Conservation (phyloP, 2,888 invertebrate species). For the Labia minor region DNA sequence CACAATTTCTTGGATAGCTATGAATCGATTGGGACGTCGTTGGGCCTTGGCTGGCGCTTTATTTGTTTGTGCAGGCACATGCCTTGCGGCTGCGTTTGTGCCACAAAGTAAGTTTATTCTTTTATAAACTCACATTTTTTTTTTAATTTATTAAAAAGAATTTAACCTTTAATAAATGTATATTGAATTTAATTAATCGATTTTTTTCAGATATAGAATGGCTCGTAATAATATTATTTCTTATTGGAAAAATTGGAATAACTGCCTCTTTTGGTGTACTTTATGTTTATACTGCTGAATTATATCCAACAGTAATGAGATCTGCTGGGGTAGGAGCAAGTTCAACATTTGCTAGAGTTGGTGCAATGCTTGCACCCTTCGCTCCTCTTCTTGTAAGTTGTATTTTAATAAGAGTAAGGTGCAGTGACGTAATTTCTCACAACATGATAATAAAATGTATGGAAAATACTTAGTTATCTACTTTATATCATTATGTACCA, state of each 20-base stretch:
- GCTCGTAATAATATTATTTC: slow-evolving; percentile 45
- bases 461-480: no score
- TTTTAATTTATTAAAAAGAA: background rate
- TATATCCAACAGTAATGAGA: slow-evolving; percentile 43
- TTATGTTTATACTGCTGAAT: slow-evolving; percentile 50
- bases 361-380: slow-evolving; percentile 52
- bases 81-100: slow-evolving; percentile 44
- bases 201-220: slow-evolving; percentile 39
- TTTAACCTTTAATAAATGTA: background rate
- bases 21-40: slow-evolving; percentile 42
- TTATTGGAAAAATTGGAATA: slow-evolving; percentile 52
- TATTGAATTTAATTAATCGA: background rate
- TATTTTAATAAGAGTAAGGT: no score
- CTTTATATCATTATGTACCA: no score
- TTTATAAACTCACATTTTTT: background rate
- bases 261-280: slow-evolving; percentile 52
- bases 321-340: slow-evolving; percentile 50
- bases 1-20: slow-evolving; percentile 35
- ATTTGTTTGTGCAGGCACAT: slow-evolving; percentile 43
- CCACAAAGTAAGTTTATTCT: slow-evolving; percentile 36
- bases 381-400: slow-evolving; percentile 46
- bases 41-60: slow-evolving; percentile 43
- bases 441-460: no score
- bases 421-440: no score
- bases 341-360: slow-evolving; percentile 47